phyloP scores from a whole-genome alignment of 2,113 vertebrate genomes.

The Ivindomyrus marchei region DNA sequence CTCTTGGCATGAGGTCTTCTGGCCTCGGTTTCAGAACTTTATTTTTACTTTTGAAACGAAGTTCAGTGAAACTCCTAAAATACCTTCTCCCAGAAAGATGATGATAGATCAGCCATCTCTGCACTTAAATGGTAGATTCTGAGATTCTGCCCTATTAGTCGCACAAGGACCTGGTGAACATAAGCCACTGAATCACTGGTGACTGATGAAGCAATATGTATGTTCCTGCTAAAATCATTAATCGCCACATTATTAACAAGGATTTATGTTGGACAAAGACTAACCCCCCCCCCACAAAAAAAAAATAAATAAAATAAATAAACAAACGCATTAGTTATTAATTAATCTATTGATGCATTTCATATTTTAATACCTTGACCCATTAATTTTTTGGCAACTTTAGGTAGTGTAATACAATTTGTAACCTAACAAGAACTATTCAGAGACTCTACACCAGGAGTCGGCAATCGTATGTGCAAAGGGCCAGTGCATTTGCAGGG shows the following conservation, averaged over 20 bases:
- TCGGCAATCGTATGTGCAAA: background rate
- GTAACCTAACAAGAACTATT: background rate
- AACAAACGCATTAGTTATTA: background rate
- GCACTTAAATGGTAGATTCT: background rate
- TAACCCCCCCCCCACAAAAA: background rate
- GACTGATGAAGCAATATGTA: background rate
- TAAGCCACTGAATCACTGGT: background rate
- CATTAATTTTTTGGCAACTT: background rate
- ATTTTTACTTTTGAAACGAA: background rate
- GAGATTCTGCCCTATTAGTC: background rate
- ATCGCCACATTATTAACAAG: background rate
- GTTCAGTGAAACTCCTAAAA: constrained; percentile 2
- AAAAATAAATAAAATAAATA: background rate
- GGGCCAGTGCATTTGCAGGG: background rate
- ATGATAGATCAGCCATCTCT: background rate
- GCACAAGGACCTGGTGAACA: background rate
- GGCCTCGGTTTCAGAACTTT: background rate
- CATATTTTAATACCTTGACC: background rate
- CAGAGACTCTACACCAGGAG: background rate
- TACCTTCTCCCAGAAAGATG: background rate
- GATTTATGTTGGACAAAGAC: background rate
- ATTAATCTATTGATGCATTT: background rate
- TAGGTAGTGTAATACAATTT: background rate
- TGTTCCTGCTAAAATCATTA: background rate
- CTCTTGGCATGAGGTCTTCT: background rate